Percentiles rank a stretch among this genome's conserved stretches.
Conservation (phyloP, 2,797 vertebrate species). For the Cyclura pinguis region DNA sequence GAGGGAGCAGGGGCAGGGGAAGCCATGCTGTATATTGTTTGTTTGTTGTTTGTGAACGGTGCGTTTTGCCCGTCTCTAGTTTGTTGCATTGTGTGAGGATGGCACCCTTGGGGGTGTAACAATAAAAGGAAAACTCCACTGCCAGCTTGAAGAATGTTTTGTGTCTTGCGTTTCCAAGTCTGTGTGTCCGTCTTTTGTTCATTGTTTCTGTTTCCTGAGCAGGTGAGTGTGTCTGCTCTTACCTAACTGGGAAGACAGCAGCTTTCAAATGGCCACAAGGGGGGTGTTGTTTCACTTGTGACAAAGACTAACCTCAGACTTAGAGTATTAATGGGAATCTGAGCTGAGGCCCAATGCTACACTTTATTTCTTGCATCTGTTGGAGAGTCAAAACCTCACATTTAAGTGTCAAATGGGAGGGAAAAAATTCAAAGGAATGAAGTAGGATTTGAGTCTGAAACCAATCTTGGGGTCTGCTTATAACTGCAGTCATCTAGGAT, state of each 20-base stretch:
- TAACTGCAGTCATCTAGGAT: background rate
- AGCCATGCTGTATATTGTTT: slow-evolving; percentile 60
- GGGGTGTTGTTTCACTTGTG: background rate
- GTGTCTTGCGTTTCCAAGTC: slow-evolving; percentile 41
- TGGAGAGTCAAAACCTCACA: background rate
- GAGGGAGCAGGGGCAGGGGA: background rate
- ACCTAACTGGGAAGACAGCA: slow-evolving; percentile 1
- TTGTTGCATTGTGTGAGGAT: slow-evolving; percentile 65
- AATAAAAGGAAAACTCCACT: slow-evolving; percentile 71
- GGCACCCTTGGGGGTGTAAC: slow-evolving; percentile 66
- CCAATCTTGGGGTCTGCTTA: background rate
- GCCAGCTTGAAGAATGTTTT: slow-evolving; percentile 20
- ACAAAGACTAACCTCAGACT: background rate
- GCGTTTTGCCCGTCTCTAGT: slow-evolving; percentile 55
- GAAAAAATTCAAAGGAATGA: background rate
- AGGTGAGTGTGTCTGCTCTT: background rate
- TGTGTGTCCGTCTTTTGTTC: slow-evolving; percentile 70
- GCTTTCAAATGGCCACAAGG: background rate
- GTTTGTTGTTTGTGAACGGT: slow-evolving; percentile 58
- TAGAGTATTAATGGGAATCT: background rate
- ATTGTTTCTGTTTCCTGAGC: slow-evolving; percentile 31
- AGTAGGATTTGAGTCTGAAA: background rate
- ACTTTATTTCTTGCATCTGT: background rate
- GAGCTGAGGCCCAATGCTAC: background rate
- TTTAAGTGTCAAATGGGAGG: background rate